Evolutionary conservation across 2,888 invertebrate genomes (phyloP).

Genomic region (Saturnia pavonia): DNA sequence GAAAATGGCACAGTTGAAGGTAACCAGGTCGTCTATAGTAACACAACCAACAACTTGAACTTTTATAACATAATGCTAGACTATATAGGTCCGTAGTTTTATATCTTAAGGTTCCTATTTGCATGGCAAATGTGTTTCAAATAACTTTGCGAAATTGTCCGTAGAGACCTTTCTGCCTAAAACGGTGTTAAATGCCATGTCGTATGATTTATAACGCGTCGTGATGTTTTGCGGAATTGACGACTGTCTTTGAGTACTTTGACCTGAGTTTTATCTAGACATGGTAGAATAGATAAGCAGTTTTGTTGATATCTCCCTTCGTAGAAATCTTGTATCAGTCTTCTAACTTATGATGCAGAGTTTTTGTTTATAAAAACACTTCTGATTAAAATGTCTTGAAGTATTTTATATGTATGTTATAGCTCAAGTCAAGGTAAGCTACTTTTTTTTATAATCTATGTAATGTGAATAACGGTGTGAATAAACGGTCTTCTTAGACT

Average conservation of each 20-base stretch:
- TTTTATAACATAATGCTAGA: constrained; percentile 30
- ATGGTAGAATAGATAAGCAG: constrained; percentile 10
- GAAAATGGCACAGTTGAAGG: constrained; percentile 60
- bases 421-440: not conserved
- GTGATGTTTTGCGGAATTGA: constrained; percentile 38
- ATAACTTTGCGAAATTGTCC: constrained; percentile 37
- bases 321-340: constrained; percentile 27
- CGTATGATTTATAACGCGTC: constrained; percentile 50
- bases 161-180: constrained; percentile 44
- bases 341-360: constrained; percentile 10
- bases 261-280: constrained; percentile 32
- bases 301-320: constrained; percentile 7
- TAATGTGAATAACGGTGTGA: not conserved
- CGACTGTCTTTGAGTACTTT: constrained; percentile 38
- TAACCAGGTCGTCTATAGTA: constrained; percentile 52
- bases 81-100: constrained; percentile 27
- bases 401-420: not conserved
- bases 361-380: not conserved
- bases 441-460: not conserved
- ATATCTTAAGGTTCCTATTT: constrained; percentile 36
- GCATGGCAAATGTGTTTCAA: constrained; percentile 28
- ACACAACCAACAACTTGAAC: constrained; percentile 34
- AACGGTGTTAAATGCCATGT: constrained; percentile 51
- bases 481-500: not conserved
- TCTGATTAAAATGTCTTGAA: not conserved